Base-by-base conservation (phyloP, 2,888 invertebrate species). In the Xiphydria camelus region DNA sequence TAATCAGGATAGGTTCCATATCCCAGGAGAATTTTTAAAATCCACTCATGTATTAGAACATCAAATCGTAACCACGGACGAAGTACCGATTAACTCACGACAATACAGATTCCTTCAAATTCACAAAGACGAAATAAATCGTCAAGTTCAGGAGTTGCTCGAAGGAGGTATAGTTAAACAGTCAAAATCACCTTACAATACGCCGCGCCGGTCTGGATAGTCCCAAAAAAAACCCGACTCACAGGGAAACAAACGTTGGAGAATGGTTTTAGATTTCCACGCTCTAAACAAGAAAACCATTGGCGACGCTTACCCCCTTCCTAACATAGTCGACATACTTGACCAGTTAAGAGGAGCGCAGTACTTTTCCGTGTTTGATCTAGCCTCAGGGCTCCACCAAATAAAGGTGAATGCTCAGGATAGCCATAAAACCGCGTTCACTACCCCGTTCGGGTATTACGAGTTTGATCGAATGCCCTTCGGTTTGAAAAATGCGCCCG, bases 161-260 rank as follows among this genome's bases (percentile, higher is more conserved):
- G 32, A 12, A 7, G 14, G 41, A 14, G 55, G 49, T 15, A 33
- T 57, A 12, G 47, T 53, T 17, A 39, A 47, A 35, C 51, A 41
- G 4, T 59, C 59, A 1, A 47, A 39, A 3, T 57, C 56, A 10
- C 66, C 68, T 0, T 74, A 61, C 59, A 50, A 59, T 6, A 48
- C 60, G 1, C 73, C 70, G 0, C 53, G n/a, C n/a, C n/a, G n/a
- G n/a, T 71, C 4, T 62, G 70, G 1, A 35, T 74, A 1, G 67
- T 67, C 0, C 50, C 50, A 10, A n/a, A 76, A 72, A 48, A 64
- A 64, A 45, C 54, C 5, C 1, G 53, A 67, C 41, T 41, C 41
- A 2, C 25, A 26, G 2, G 53, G 51, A n/a, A 42, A 41, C 37
- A 49, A 49, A 4, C 49, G 48, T 23, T 55, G 37, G 20, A 36